A percentile compares a stretch with the other conserved stretches of the same genome.
Evolutionary conservation across 23 tunicate genomes (phyloP).

Genomic region (Clavelina lepadiformis): DNA sequence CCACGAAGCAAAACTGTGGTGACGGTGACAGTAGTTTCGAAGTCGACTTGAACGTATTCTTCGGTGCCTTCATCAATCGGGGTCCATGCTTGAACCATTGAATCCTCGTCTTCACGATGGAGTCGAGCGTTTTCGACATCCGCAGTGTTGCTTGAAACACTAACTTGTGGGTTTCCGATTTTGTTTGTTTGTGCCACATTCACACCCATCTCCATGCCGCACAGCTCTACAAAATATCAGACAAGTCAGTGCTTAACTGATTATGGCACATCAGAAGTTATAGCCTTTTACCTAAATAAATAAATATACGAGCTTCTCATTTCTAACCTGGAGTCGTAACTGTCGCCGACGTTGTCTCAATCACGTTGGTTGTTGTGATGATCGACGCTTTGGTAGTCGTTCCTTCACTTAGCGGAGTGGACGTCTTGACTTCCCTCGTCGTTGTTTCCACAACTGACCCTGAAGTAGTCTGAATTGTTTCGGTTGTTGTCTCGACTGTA

Average conservation of each 20-base stretch:
- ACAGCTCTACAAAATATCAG: not conserved
- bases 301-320: no score
- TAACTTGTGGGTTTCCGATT: constrained; percentile 20
- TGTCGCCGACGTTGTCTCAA: constrained; percentile 8
- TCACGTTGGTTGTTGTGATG: constrained; percentile 34
- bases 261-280: not conserved
- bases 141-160: constrained; percentile 44
- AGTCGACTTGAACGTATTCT: constrained; percentile 35
- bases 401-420: constrained; percentile 9
- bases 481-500: constrained; percentile 30
- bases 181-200: constrained; percentile 19
- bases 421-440: constrained; percentile 33
- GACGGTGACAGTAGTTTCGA: constrained; percentile 30
- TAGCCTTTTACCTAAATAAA: no score
- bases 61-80: constrained; percentile 44
- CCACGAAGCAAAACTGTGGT: constrained; percentile 24
- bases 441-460: constrained; percentile 16
- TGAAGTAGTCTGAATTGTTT: constrained; percentile 11
- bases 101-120: not conserved
- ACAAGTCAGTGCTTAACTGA: not conserved
- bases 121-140: constrained; percentile 19
- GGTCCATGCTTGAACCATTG: constrained; percentile 31
- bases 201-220: constrained; percentile 49
- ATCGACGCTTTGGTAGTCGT: constrained; percentile 18
- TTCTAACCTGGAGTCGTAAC: not conserved